A percentile compares a stretch with the other conserved stretches of the same genome.
Conservation (phyloP, 1,140 invertebrate genomes). For the Polypedilum vanderplanki region DNA sequence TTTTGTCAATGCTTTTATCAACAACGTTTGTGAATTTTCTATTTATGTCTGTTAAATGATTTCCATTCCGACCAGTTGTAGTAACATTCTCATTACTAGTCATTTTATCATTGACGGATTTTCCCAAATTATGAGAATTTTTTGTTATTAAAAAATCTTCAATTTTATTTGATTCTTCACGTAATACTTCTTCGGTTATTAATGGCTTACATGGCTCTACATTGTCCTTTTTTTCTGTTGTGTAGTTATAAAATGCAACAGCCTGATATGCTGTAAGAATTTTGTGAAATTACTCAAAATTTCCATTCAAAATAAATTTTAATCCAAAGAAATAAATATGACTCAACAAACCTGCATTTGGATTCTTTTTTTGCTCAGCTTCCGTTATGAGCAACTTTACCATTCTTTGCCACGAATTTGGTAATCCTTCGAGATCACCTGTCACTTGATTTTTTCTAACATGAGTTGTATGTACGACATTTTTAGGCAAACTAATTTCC, state of each 20-base stretch:
- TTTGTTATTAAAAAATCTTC: conserved; percentile 64
- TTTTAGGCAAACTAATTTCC: conserved; percentile 66
- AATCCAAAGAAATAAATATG: background rate
- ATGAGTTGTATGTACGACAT: conserved; percentile 73
- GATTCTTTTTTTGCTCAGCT: conserved; percentile 85
- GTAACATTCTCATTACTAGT: conserved; percentile 39
- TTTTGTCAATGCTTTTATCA: background rate
- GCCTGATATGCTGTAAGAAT: conserved; percentile 64
- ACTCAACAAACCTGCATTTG: conserved; percentile 60
- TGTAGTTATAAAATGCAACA: conserved; percentile 85
- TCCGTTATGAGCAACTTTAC: conserved; percentile 81
- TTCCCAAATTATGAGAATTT: conserved; percentile 56
- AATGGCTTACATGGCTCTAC: conserved; percentile 64
- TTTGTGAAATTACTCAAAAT: no score
- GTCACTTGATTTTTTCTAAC: conserved; percentile 70
- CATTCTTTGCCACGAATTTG: conserved; percentile 67
- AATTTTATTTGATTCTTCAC: conserved; percentile 70
- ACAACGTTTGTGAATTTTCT: background rate
- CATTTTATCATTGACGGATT: conserved; percentile 45
- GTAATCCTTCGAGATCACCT: conserved; percentile 67
- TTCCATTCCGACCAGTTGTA: conserved; percentile 32
- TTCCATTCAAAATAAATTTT: no score
- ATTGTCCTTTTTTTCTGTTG: conserved; percentile 67
- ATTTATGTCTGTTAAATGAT: conserved; percentile 38
- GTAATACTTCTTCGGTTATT: conserved; percentile 66